Evolutionary conservation across 2,888 invertebrate genomes (phyloP), one percentile per base, ranked within the genome.

Genomic region (Punctoribates punctum): DNA sequence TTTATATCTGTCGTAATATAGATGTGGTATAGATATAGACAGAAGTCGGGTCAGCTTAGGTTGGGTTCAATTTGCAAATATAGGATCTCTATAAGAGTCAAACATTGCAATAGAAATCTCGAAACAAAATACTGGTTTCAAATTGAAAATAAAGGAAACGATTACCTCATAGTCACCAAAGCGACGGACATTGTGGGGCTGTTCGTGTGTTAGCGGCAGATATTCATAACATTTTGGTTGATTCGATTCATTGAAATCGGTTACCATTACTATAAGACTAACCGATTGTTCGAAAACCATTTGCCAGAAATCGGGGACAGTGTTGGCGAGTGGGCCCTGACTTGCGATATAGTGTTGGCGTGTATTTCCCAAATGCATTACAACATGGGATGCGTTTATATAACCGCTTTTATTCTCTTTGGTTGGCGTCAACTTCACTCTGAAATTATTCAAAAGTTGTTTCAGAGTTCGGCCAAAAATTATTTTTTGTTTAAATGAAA

Each of bases 201-300:
- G 57, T 70, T 77, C 78, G 51, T 57, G 57, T 9, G 76, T 83
- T 78, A 84, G 83, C 0, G 86, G 86, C 85, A 86, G 85, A 80
- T 86, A 86, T 0, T 83, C 82, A 79, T 82, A 83, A 79, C 85
- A 85, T 79, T 85, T 83, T 75, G 83, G 82, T 79, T 82, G 80
- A 27, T 85, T 82, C 74, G 82, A 79, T 81, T 85, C 86, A 82
- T 83, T 80, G 13, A 85, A 81, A 73, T 89, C 89, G 1, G 90
- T 90, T 73, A 94, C 85, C 83, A 91, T 89, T 57, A 92, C 91
- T 79, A 96, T 86, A 74, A 96, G 87, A 81, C 90, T 88, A 13
- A 93, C 91, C 82, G 93, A 91, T 73, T 91, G 89, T 85, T 94
- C 93, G 93, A 94, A 94, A 73, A 91, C 89, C 86, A 92, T 90